phyloP scores from a whole-genome alignment of 2,888 invertebrate genomes.

The Crepidodera aurea region DNA sequence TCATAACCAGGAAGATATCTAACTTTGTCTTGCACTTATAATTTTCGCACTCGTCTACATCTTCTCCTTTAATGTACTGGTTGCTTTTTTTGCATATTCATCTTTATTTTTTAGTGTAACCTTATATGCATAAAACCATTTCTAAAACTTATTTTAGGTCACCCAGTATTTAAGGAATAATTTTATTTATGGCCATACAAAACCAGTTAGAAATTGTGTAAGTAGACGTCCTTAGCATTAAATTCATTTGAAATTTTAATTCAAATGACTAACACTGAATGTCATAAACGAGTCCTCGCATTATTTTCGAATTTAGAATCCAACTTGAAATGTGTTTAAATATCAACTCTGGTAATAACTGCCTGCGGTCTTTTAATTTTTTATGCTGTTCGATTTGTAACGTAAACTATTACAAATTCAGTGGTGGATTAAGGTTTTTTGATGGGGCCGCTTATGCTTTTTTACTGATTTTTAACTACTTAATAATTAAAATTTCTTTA shows the following conservation, averaged over 20 bases:
- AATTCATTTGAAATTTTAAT: slow-evolving; percentile 45
- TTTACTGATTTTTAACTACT: too few relatives aligned
- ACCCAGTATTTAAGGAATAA: not conserved
- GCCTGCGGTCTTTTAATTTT: slow-evolving; percentile 9
- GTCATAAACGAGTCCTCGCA: slow-evolving; percentile 26
- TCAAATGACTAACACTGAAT: slow-evolving; percentile 33
- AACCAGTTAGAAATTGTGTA: slow-evolving; percentile 27
- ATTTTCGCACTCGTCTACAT: too few relatives aligned
- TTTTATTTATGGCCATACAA: not conserved
- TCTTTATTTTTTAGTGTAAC: too few relatives aligned
- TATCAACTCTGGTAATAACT: slow-evolving; percentile 4
- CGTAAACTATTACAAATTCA: not conserved
- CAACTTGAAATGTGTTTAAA: not conserved
- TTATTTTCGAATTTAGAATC: slow-evolving; percentile 18
- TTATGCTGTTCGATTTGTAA: not conserved
- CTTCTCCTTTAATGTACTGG: too few relatives aligned
- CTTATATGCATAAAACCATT: too few relatives aligned
- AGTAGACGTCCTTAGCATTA: slow-evolving; percentile 44
- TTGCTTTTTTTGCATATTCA: too few relatives aligned
- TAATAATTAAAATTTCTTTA: too few relatives aligned
- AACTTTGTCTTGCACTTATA: too few relatives aligned
- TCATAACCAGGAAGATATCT: too few relatives aligned
- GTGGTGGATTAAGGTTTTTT: too few relatives aligned
- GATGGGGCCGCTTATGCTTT: too few relatives aligned
- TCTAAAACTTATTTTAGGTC: too few relatives aligned